phyloP scores from a whole-genome alignment of 2,888 invertebrate genomes.

The Hirtodrosophila cameraria region DNA sequence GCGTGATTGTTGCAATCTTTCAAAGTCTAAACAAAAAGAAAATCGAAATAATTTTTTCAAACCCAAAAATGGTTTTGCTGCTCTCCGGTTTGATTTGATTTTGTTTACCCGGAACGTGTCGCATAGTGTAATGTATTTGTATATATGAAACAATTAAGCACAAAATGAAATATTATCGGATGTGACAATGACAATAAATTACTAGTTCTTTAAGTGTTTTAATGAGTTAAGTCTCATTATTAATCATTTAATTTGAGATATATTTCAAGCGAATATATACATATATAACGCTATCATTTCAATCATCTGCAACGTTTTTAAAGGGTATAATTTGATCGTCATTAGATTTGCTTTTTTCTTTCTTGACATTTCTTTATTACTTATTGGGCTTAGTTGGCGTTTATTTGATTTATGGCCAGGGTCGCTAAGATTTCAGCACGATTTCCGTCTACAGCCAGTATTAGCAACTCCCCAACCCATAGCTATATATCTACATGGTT shows the following conservation, averaged over 20 bases:
- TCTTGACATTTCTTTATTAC: conserved; percentile 32
- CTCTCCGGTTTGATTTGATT: too few relatives aligned
- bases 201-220: too few relatives aligned
- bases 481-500: conserved; percentile 1
- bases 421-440: conserved; percentile 55
- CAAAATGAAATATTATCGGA: too few relatives aligned
- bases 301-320: not conserved
- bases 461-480: conserved; percentile 46
- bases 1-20: too few relatives aligned
- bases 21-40: too few relatives aligned
- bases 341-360: not conserved
- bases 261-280: not conserved
- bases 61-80: too few relatives aligned
- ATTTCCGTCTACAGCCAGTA: conserved; percentile 22
- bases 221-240: too few relatives aligned
- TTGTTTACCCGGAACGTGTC: too few relatives aligned
- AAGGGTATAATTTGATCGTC: conserved; percentile 6
- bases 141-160: too few relatives aligned
- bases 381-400: conserved; percentile 69
- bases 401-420: conserved; percentile 78
- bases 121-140: too few relatives aligned
- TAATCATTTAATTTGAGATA: not conserved
- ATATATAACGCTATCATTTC: not conserved
- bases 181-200: too few relatives aligned
- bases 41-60: too few relatives aligned